A percentile compares a stretch with the other conserved stretches of the same genome.
Conservation (phyloP, 1,140 invertebrate genomes). For the Musca vetustissima region DNA sequence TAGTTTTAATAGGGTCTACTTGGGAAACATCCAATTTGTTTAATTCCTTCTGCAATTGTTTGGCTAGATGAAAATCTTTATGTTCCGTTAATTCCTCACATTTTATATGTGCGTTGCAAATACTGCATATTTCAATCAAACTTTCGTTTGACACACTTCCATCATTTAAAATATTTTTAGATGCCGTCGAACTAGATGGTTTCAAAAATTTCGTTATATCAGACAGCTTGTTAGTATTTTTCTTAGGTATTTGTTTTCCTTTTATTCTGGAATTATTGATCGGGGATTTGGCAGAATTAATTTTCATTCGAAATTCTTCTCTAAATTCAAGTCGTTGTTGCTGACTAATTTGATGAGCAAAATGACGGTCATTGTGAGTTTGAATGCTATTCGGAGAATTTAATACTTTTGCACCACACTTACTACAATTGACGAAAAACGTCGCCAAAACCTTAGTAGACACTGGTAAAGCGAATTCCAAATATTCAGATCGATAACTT, state of each 20-base stretch:
- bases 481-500: conserved; percentile 40
- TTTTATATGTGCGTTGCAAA: conserved; percentile 65
- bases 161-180: not conserved
- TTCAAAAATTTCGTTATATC: conserved; percentile 29
- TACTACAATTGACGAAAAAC: conserved; percentile 59
- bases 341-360: conserved; percentile 61
- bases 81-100: conserved; percentile 65
- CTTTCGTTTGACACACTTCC: not conserved
- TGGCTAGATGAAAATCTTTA: conserved; percentile 72
- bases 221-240: conserved; percentile 1
- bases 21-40: conserved; percentile 43
- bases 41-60: conserved; percentile 59
- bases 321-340: conserved; percentile 55
- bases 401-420: conserved; percentile 54
- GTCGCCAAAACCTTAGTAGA: conserved; percentile 37
- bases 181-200: not conserved
- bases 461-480: conserved; percentile 40
- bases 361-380: conserved; percentile 64
- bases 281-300: conserved; percentile 21
- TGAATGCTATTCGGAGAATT: conserved; percentile 51
- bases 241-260: conserved; percentile 11
- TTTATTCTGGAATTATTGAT: conserved; percentile 12
- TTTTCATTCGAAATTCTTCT: conserved; percentile 36
- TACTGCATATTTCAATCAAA: conserved; percentile 56
- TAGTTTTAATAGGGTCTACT: conserved; percentile 30